A percentile compares a stretch with the other conserved stretches of the same genome.
These are phyloP conservation scores for Platygyra sinensis DNA, from an alignment of 64 coral and sea anemone species.

Conservation along the genomic window DNA sequence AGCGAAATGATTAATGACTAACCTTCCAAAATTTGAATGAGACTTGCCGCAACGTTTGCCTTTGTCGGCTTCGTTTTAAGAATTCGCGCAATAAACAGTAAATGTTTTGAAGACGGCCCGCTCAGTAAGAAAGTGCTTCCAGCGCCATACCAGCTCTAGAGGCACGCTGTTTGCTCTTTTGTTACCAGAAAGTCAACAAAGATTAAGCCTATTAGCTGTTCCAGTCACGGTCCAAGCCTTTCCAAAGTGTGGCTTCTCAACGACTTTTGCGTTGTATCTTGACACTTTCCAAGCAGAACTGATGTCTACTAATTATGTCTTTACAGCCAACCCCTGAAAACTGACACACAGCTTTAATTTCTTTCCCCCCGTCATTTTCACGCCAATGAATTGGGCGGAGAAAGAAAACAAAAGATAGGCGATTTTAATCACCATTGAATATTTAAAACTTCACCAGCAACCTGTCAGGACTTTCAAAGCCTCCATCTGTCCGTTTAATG, in stretches of 20 bases:
- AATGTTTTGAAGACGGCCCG: neutral
- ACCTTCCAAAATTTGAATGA: neutral
- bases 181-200: slow-evolving; percentile 12
- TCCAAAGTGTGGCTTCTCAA: neutral
- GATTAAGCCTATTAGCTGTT: slow-evolving; percentile 33
- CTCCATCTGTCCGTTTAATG: slow-evolving; percentile 33
- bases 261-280: neutral
- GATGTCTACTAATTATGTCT: neutral
- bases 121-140: neutral
- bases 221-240: neutral
- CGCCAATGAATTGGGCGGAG: slow-evolving; percentile 24
- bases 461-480: slow-evolving; percentile 18
- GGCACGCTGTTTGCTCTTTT: slow-evolving; percentile 17
- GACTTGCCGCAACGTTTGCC: neutral
- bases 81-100: neutral
- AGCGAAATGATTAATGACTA: neutral
- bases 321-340: neutral
- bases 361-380: neutral
- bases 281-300: neutral
- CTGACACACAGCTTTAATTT: slow-evolving; percentile 33
- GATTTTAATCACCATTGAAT: slow-evolving; percentile 48
- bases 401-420: slow-evolving; percentile 46
- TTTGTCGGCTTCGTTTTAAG: neutral
- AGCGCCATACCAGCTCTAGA: slow-evolving; percentile 1
- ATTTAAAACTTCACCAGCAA: slow-evolving; percentile 49